phyloP scores from a whole-genome alignment of 2,113 vertebrate species.

The Ascaphus truei region DNA sequence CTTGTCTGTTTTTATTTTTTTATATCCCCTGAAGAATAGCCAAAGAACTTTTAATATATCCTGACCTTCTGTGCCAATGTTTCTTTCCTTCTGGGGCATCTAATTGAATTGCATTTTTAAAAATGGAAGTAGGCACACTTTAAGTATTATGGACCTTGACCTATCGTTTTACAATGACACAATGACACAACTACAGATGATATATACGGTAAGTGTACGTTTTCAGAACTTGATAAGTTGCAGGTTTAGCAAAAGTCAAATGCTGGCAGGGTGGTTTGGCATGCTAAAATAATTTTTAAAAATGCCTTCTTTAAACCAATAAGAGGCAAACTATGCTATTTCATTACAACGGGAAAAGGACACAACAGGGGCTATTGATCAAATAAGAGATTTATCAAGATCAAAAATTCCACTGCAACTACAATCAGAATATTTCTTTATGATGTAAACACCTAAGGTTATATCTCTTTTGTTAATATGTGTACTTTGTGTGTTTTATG shows the following conservation, averaged over 20 bases:
- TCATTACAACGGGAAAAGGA: too few species aligned
- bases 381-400: too few species aligned
- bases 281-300: too few species aligned
- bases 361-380: too few species aligned
- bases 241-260: not conserved
- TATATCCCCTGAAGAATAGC: not conserved
- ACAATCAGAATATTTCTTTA: too few species aligned
- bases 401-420: not conserved
- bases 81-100: slow-evolving; percentile 1
- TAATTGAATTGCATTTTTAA: not conserved
- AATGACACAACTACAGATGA: not conserved
- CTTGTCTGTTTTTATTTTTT: not conserved
- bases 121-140: not conserved
- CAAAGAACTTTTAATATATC: not conserved
- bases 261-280: not conserved
- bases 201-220: not conserved
- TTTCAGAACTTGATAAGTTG: not conserved
- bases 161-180: not conserved
- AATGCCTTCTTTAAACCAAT: too few species aligned
- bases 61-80: not conserved
- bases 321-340: too few species aligned
- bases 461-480: not conserved
- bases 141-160: not conserved
- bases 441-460: not conserved
- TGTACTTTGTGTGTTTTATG: not conserved